Evolutionary conservation across 1,140 invertebrate genomes (phyloP).

Genomic region (Stratiolaelaps scimitus): DNA sequence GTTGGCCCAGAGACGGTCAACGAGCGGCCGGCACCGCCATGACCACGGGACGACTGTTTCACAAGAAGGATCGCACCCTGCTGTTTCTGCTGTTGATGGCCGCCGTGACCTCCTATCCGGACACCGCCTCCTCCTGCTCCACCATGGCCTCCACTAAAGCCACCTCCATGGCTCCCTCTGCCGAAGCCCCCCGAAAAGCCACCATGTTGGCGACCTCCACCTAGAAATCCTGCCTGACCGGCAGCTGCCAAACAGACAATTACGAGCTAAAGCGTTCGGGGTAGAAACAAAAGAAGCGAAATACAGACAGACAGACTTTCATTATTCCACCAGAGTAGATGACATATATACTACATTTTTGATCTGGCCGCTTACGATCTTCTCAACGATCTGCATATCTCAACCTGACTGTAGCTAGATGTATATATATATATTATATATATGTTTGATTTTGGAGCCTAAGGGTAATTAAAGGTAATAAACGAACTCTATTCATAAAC

Average conservation of each 20-base stretch:
- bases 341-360: no score
- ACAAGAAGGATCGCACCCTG: conserved; percentile 14
- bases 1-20: conserved; percentile 13
- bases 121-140: not conserved
- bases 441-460: no score
- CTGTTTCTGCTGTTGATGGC: not conserved
- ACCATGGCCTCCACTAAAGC: not conserved
- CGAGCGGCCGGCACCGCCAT: not conserved
- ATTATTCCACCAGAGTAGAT: no score
- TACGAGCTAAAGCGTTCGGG: not conserved
- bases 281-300: no score
- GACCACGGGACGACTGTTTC: not conserved
- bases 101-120: not conserved
- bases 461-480: no score
- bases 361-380: no score
- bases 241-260: not conserved
- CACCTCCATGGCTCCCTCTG: not conserved
- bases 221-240: not conserved
- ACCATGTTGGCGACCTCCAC: not conserved
- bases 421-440: no score
- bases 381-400: no score
- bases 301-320: no score
- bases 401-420: no score
- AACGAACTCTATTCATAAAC: no score
- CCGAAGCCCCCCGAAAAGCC: not conserved